phyloP scores from a whole-genome alignment of 2,888 invertebrate genomes.

The Pediacus dermestoides region DNA sequence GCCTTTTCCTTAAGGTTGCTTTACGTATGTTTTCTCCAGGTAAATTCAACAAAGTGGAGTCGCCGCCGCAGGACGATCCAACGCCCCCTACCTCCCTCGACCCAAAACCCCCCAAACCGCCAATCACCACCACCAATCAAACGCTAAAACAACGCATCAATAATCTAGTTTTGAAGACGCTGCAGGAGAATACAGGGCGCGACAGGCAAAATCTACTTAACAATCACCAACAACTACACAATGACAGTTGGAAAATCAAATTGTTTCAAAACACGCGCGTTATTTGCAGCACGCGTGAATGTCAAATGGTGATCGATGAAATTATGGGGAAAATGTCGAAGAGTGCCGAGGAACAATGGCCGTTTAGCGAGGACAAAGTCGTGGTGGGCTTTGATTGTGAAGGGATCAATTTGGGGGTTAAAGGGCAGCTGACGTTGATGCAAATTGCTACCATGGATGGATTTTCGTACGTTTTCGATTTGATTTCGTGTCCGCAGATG shows the following conservation, averaged over 20 bases:
- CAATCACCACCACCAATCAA: no score
- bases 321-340: conserved; percentile 50
- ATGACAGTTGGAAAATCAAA: conserved; percentile 77
- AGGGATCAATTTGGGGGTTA: conserved; percentile 86
- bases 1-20: background rate
- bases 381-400: conserved; percentile 88
- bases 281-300: conserved; percentile 75
- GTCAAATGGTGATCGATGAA: conserved; percentile 71
- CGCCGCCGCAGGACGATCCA: conserved; percentile 16
- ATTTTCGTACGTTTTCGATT: conserved; percentile 83
- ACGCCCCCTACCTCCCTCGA: no score
- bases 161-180: conserved; percentile 80
- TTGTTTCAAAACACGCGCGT: conserved; percentile 79
- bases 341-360: conserved; percentile 36
- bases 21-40: conserved; percentile 18
- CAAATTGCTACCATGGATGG: conserved; percentile 81
- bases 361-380: conserved; percentile 50
- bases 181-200: conserved; percentile 78
- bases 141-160: conserved; percentile 85
- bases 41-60: conserved; percentile 14
- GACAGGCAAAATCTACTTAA: conserved; percentile 52
- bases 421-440: conserved; percentile 83
- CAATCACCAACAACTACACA: conserved; percentile 34
- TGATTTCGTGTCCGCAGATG: conserved; percentile 79
- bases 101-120: no score